Evolutionary conservation across 1,140 invertebrate species (phyloP).

Genomic region (Neelides sp.): DNA sequence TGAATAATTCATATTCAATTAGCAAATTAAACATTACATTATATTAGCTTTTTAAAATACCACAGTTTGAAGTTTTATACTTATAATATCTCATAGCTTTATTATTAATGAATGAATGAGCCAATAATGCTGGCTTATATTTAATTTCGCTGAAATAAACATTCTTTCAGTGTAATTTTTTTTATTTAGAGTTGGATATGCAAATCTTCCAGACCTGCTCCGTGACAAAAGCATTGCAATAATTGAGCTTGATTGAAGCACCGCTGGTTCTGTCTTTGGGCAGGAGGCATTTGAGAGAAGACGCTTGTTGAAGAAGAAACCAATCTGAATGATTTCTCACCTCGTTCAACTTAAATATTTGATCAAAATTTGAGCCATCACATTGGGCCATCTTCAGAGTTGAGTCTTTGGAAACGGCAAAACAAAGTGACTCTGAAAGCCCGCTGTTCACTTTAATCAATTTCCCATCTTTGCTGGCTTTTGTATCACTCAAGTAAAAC

Average conservation of each 20-base stretch:
- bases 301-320: slow-evolving; percentile 19
- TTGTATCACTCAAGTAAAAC: neutral
- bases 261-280: slow-evolving; percentile 10
- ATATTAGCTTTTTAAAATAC: no score
- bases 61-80: no score
- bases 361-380: slow-evolving; percentile 11
- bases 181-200: no score
- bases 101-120: no score
- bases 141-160: no score
- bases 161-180: no score
- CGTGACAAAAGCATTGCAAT: slow-evolving; percentile 25
- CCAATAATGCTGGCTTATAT: no score
- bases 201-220: slow-evolving; percentile 29
- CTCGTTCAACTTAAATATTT: slow-evolving; percentile 21
- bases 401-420: slow-evolving; percentile 7
- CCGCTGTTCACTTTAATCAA: slow-evolving; percentile 4
- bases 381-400: slow-evolving; percentile 10
- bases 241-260: slow-evolving; percentile 8
- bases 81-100: no score
- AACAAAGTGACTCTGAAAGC: slow-evolving; percentile 6
- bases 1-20: no score
- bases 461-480: neutral
- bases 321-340: slow-evolving; percentile 13
- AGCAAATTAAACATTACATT: no score
- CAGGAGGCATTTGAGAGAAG: slow-evolving; percentile 16